These are phyloP conservation scores for Megathymus violae DNA, from an alignment of 1,140 invertebrate species.

Conservation along the genomic window DNA sequence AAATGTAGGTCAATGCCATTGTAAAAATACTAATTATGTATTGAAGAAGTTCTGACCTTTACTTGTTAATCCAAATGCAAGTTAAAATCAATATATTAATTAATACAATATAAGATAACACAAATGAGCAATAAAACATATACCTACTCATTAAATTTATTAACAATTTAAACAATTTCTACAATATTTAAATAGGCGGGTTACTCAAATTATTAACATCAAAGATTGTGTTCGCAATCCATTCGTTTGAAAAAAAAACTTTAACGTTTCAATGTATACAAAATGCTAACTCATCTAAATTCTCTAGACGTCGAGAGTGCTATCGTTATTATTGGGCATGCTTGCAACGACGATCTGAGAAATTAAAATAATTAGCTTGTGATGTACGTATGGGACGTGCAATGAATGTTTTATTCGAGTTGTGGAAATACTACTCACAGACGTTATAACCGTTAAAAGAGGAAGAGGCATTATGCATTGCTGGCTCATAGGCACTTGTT, in stretches of 20 bases:
- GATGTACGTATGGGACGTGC: constrained; percentile 63
- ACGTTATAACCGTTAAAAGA: neutral
- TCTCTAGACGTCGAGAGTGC: constrained; percentile 58
- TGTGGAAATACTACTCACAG: constrained; percentile 37
- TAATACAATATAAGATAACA: constrained; percentile 1
- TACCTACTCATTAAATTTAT: constrained; percentile 10
- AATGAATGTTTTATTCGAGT: constrained; percentile 52
- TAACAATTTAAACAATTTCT: too few relatives aligned
- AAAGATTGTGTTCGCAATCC: neutral
- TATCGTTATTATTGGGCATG: constrained; percentile 75
- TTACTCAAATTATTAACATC: neutral
- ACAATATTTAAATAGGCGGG: too few relatives aligned
- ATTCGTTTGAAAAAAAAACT: constrained; percentile 19
- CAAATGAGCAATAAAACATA: too few relatives aligned
- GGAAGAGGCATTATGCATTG: neutral
- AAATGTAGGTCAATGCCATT: neutral
- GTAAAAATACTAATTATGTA: neutral
- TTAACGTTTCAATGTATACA: constrained; percentile 35
- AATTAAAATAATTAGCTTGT: constrained; percentile 81
- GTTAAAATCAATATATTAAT: constrained; percentile 3
- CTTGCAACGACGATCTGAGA: constrained; percentile 69
- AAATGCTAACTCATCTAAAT: constrained; percentile 65
- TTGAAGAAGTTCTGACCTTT: neutral
- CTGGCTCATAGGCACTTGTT: neutral
- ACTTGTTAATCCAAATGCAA: neutral